Evolutionary conservation across 2,797 vertebrate species (phyloP), one percentile per base, ranked within the genome.

Genomic region (Malurus splendens): DNA sequence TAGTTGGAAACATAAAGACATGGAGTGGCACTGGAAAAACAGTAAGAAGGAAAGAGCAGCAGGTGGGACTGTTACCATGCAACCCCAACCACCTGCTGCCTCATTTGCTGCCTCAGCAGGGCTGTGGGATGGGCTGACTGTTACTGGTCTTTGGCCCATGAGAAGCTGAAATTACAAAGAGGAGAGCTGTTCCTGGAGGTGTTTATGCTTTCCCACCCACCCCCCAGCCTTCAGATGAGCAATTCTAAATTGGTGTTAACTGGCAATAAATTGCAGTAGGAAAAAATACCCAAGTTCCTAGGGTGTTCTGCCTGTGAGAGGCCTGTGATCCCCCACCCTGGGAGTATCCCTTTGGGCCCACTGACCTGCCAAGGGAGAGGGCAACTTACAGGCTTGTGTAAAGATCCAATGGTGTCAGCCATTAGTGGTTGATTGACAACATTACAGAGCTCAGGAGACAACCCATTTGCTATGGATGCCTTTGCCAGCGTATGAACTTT

Each of bases 341-440:
- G 16, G 42, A 28, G 18, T 24, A 20, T 52, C 25, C 19, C n/a
- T 44, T 38, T 32, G 56, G 51, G 12, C 44, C 13, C 17, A 3
- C 36, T 7, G 36, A 45, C 45, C 32, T 0, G 0, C 20, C 0
- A 0, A 20, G 54, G 1, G 3, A 24, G 33, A 62, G 13, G 41
- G 45, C 4, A 1, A 2, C 14, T 52, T 61, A 28, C 28, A 60
- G 41, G 24, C 41, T 55, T 30, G 12, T 38, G 14, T 27, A 12
- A 44, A 10, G 7, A 5, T 25, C 65, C n/a, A n/a, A 0, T 38
- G 25, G 6, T 52, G 17, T 47, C 39, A 24, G 47, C 45, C 30
- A 13, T 24, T 64, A 44, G 47, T 36, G 73, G 17, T 28, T 77
- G 60, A 60, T 78, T 41, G 51, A 23, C 55, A 36, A 2, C 1